Evolutionary conservation across 2,113 vertebrate species (phyloP).

Genomic region (Ancistrus triradiatus): DNA sequence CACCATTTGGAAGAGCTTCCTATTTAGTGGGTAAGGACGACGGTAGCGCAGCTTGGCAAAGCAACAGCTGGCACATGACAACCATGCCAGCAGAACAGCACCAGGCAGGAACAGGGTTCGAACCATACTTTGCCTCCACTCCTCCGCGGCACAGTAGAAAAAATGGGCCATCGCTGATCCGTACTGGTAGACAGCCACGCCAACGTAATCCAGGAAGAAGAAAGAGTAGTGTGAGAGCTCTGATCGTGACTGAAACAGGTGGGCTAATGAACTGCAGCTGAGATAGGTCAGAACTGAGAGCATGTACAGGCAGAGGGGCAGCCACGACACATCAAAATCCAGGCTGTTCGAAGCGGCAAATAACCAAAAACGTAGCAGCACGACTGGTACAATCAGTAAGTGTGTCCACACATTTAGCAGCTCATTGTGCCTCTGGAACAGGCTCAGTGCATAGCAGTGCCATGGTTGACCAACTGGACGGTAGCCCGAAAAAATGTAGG

Average conservation of each 20-base stretch:
- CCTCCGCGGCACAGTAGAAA: constrained; percentile 80
- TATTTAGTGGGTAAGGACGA: constrained; percentile 81
- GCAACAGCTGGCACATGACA: constrained; percentile 85
- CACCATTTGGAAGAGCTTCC: constrained; percentile 87
- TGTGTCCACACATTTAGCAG: constrained; percentile 91
- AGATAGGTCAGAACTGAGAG: constrained; percentile 80
- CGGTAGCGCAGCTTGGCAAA: constrained; percentile 81
- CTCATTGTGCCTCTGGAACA: constrained; percentile 92
- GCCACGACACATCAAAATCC: constrained; percentile 51
- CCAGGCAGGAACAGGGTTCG: constrained; percentile 78
- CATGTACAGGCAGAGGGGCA: constrained; percentile 79
- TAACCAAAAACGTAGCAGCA: constrained; percentile 79
- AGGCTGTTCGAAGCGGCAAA: constrained; percentile 65
- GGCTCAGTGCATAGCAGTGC: constrained; percentile 85
- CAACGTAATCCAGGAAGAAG: constrained; percentile 90
- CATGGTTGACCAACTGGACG: constrained; percentile 79
- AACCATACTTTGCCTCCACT: constrained; percentile 74
- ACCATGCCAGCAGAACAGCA: constrained; percentile 79
- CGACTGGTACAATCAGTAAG: constrained; percentile 70
- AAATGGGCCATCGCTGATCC: constrained; percentile 85
- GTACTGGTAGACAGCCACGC: constrained; percentile 85
- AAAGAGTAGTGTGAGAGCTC: constrained; percentile 85
- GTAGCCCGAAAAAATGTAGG: constrained; percentile 83
- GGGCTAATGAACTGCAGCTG: constrained; percentile 81
- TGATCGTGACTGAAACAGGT: constrained; percentile 87